Conservation (phyloP, 2,797 vertebrate species). For the Hoplostethus atlanticus region DNA sequence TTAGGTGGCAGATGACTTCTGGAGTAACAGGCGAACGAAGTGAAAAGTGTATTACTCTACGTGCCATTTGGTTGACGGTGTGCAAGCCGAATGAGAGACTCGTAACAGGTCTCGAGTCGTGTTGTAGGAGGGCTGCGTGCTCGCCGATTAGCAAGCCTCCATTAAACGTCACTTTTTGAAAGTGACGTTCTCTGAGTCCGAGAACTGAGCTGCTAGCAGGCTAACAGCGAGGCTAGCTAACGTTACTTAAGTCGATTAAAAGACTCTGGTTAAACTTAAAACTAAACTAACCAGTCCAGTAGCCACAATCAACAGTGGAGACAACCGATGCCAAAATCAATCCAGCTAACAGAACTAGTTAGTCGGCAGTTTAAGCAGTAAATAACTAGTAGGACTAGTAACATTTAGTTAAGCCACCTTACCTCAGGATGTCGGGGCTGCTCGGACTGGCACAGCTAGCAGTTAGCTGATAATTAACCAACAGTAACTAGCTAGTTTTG, state of each 20-base stretch:
- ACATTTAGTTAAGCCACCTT: not conserved
- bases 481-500: not conserved
- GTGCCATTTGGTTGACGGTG: too few relatives aligned
- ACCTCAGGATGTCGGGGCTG: slow-evolving; percentile 45
- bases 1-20: too few relatives aligned
- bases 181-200: not conserved
- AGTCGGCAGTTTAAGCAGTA: not conserved
- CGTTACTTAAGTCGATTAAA: slow-evolving; percentile 17
- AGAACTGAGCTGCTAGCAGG: slow-evolving; percentile 7
- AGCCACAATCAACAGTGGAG: not conserved
- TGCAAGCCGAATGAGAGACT: not conserved
- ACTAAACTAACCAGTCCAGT: not conserved
- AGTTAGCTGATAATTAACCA: not conserved
- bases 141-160: accelerated
- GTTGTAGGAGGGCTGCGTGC: too few relatives aligned
- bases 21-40: too few relatives aligned
- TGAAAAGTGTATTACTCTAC: too few relatives aligned
- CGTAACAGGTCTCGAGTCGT: not conserved
- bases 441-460: slow-evolving; percentile 39
- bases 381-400: not conserved
- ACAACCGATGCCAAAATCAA: too few relatives aligned
- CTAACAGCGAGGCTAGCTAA: slow-evolving; percentile 46
- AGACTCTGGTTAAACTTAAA: slow-evolving; percentile 33
- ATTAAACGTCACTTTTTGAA: not conserved
- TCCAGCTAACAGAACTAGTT: not conserved